Percentiles rank a stretch among this genome's conserved stretches.
These are phyloP conservation scores for Patagioenas fasciata DNA, from an alignment of 2,113 vertebrate genomes.

Conservation along the genomic window DNA sequence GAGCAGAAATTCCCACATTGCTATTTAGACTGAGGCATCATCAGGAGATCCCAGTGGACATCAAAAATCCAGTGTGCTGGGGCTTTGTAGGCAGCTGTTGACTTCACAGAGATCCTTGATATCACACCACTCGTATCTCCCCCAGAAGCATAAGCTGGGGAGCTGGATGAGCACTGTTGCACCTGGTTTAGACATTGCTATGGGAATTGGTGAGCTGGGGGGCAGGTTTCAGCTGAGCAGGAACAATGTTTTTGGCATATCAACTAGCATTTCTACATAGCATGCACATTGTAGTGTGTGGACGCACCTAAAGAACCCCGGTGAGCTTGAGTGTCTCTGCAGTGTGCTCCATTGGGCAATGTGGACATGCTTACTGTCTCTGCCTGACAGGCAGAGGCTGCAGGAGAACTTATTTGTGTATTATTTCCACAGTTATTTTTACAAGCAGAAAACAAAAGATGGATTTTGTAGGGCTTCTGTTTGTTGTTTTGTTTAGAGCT, in stretches of 20 bases:
- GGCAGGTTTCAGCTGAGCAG: not conserved
- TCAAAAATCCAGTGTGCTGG: not conserved
- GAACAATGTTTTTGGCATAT: not conserved
- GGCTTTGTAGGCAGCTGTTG: not conserved
- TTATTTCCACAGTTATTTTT: not conserved
- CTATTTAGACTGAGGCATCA: not conserved
- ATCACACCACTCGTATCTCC: not conserved
- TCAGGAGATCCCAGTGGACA: not conserved
- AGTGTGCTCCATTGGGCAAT: not conserved
- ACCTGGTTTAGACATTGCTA: not conserved
- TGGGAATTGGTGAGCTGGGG: not conserved
- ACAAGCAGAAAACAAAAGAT: not conserved
- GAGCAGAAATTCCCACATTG: not conserved
- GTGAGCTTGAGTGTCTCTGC: not conserved
- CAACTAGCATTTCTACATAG: not conserved
- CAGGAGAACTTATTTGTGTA: not conserved
- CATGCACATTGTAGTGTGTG: accelerated
- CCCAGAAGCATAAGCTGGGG: not conserved
- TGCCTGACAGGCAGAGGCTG: not conserved
- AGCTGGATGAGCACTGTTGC: not conserved
- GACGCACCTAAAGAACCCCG: accelerated
- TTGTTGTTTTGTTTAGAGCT: not conserved
- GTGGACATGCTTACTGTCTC: not conserved
- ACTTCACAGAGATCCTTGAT: not conserved
- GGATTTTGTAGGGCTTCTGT: not conserved